phyloP scores from a whole-genome alignment of 2,797 vertebrate species.

The Sebastes umbrosus region DNA sequence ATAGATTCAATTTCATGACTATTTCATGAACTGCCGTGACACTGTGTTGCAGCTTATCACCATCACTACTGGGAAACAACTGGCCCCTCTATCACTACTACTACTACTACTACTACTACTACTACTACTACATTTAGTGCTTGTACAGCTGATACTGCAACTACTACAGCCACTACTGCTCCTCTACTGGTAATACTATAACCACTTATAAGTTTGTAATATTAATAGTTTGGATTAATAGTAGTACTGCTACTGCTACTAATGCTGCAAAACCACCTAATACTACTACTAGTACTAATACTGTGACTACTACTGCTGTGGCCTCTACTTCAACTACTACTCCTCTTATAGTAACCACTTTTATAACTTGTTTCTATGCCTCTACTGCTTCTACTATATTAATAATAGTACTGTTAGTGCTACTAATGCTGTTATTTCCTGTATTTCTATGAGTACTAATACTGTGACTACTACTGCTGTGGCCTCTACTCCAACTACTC shows the following conservation, averaged over 20 bases:
- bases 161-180: background rate
- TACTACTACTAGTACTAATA: background rate
- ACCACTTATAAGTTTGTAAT: background rate
- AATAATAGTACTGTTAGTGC: background rate
- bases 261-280: too few relatives aligned
- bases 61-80: background rate
- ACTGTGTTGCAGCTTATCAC: background rate
- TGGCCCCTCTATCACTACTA: background rate
- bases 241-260: background rate
- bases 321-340: background rate
- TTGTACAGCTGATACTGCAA: background rate
- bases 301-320: background rate
- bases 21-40: too few relatives aligned
- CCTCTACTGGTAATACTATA: background rate
- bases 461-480: background rate
- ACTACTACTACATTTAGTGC: background rate
- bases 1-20: too few relatives aligned
- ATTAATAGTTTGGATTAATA: background rate
- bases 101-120: background rate
- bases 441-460: background rate
- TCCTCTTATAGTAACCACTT: background rate
- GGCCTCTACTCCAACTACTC: background rate
- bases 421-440: background rate
- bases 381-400: background rate
- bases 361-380: background rate